phyloP scores from a whole-genome alignment of 2,797 vertebrate genomes.

The Monodelphis domestica region DNA sequence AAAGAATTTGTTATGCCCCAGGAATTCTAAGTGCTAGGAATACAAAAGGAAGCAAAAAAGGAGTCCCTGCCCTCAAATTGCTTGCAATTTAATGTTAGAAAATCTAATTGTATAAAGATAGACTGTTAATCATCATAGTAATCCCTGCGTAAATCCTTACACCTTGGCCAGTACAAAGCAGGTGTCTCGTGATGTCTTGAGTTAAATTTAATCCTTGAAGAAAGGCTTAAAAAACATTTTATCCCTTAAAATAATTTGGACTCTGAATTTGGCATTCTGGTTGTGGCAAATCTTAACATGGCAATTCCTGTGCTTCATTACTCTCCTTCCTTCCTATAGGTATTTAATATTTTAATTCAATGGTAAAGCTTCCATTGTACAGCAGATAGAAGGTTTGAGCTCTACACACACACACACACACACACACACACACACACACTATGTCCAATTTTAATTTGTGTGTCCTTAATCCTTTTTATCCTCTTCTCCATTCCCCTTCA shows the following conservation, averaged over 20 bases:
- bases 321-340: background rate
- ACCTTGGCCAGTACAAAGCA: background rate
- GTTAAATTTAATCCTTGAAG: background rate
- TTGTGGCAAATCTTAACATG: background rate
- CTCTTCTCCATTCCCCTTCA: slow-evolving; percentile 85
- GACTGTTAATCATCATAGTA: background rate
- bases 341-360: background rate
- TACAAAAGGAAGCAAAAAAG: background rate
- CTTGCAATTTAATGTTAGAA: background rate
- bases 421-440: no score
- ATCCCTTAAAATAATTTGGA: background rate
- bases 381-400: background rate
- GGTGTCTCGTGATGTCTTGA: background rate
- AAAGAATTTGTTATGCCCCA: background rate
- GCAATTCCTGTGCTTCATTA: background rate
- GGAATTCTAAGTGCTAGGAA: background rate
- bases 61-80: background rate
- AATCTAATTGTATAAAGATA: background rate
- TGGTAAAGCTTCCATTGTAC: background rate
- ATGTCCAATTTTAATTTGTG: no score
- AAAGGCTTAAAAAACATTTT: background rate
- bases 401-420: no score
- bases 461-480: accelerated
- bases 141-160: background rate
- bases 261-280: background rate